Evolutionary conservation across 2,888 invertebrate species (phyloP).

Genomic region (Ptilodon capucinus): DNA sequence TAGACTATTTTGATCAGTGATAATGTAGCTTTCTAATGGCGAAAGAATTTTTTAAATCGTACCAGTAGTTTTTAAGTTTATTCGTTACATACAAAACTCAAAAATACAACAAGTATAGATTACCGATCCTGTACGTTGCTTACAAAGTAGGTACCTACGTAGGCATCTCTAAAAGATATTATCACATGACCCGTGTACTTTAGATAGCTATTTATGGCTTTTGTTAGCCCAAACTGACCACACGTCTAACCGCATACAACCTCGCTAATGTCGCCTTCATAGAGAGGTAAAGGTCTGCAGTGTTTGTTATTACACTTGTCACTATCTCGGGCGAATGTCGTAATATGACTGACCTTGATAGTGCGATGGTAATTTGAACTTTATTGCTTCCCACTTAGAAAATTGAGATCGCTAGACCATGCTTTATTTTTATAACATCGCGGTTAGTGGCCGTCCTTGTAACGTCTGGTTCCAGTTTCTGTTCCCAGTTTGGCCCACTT

Average conservation of each 20-base stretch:
- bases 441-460: no score
- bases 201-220: background rate
- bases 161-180: background rate
- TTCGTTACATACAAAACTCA: no score
- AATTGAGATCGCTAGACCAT: background rate
- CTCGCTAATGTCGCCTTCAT: constrained; percentile 3
- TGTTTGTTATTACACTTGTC: constrained; percentile 20
- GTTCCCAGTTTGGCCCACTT: no score
- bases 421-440: no score
- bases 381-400: background rate
- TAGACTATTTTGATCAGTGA: no score
- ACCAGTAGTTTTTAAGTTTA: no score
- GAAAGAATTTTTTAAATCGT: no score
- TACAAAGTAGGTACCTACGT: background rate
- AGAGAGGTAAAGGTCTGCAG: constrained; percentile 14
- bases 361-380: background rate
- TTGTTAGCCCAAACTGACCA: background rate
- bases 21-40: no score
- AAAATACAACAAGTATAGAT: no score
- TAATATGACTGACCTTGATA: background rate
- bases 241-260: background rate
- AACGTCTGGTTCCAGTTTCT: no score
- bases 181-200: background rate
- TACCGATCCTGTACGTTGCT: no score
- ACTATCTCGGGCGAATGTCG: constrained; percentile 4